Evolutionary conservation across 2,113 vertebrate species (phyloP).

Genomic region (Oncorhynchus mykiss): DNA sequence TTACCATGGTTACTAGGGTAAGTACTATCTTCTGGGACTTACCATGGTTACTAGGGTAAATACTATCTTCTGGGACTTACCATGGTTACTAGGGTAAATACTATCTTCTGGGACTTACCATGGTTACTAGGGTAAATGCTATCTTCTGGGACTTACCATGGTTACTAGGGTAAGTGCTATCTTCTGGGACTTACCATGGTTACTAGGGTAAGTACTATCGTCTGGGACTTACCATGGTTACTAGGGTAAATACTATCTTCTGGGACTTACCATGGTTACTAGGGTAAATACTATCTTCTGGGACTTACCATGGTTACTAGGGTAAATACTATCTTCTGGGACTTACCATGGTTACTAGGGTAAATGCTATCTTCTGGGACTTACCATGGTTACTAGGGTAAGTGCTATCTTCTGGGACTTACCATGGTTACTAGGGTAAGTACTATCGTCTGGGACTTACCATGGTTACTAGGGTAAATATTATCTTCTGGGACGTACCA

Average conservation of each 20-base stretch:
- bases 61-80: conserved; percentile 94
- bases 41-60: conserved; percentile 87
- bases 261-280: no score
- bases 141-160: no score
- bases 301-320: no score
- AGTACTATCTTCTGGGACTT: conserved; percentile 92
- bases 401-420: not conserved
- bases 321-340: conserved; percentile 86
- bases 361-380: conserved; percentile 57
- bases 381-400: no score
- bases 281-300: not conserved
- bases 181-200: no score
- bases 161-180: not conserved
- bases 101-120: conserved; percentile 97
- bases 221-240: conserved; percentile 98
- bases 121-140: conserved; percentile 94
- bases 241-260: conserved; percentile 78
- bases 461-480: conserved; percentile 94
- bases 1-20: conserved; percentile 78
- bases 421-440: no score
- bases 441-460: conserved; percentile 94
- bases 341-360: conserved; percentile 97
- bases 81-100: conserved; percentile 86
- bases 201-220: conserved; percentile 74
- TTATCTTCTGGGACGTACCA: no score